These are phyloP conservation scores for Heliconius nattereri DNA, from an alignment of 1,140 invertebrate genomes.

Conservation along the genomic window DNA sequence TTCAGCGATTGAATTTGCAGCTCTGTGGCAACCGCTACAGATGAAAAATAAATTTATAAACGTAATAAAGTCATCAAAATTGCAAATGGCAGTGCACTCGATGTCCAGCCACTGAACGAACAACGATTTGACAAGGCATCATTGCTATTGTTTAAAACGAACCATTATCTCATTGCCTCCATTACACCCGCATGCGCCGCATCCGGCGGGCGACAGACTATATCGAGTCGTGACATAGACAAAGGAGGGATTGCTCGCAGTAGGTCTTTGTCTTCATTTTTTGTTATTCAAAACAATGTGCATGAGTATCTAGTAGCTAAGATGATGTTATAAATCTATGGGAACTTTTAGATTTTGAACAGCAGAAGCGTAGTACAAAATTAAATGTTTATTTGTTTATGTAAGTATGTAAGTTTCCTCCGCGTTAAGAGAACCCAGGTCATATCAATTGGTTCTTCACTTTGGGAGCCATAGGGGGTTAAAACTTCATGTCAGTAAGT, in stretches of 20 bases:
- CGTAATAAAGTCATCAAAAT: conserved; percentile 27
- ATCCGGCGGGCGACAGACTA: conserved; percentile 59
- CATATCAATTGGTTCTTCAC: no score
- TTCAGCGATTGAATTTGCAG: neutral
- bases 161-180: conserved; percentile 68
- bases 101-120: conserved; percentile 45
- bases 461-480: no score
- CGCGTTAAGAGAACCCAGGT: neutral
- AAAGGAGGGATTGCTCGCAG: conserved; percentile 54
- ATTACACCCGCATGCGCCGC: conserved; percentile 69
- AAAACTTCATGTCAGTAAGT: no score
- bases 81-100: conserved; percentile 51
- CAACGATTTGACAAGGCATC: conserved; percentile 51
- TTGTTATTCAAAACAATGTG: conserved; percentile 38
- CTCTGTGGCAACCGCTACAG: neutral
- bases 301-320: conserved; percentile 26
- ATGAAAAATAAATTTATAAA: conserved; percentile 2
- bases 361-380: neutral
- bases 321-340: conserved; percentile 30
- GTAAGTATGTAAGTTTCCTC: neutral
- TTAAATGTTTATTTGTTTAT: neutral
- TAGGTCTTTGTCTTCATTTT: conserved; percentile 50
- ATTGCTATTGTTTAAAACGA: conserved; percentile 62
- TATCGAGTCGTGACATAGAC: conserved; percentile 63
- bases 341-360: conserved; percentile 14